These are phyloP conservation scores for Pandion haliaetus DNA, from an alignment of 2,113 vertebrate genomes.

Conservation along the genomic window DNA sequence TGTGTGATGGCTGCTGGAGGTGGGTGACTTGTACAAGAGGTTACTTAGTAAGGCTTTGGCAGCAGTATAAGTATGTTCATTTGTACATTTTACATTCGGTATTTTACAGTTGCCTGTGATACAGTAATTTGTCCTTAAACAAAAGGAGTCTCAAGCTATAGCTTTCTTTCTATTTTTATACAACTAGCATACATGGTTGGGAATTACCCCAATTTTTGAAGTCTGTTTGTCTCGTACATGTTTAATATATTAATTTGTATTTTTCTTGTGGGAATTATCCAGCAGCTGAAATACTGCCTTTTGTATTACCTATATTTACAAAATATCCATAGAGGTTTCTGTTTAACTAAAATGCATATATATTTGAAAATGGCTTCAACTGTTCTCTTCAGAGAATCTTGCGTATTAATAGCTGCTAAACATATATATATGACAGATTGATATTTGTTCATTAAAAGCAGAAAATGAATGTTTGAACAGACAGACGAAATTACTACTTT, in stretches of 20 bases:
- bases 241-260: background rate
- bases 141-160: background rate
- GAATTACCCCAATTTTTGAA: background rate
- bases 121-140: background rate
- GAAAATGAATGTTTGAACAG: background rate
- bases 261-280: background rate
- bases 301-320: background rate
- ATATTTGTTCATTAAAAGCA: background rate
- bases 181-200: background rate
- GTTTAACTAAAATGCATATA: background rate
- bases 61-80: background rate
- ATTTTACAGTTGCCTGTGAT: background rate
- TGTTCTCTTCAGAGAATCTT: background rate
- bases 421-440: background rate
- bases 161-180: background rate
- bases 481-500: background rate
- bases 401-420: background rate
- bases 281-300: background rate
- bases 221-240: background rate
- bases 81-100: background rate
- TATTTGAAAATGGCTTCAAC: background rate
- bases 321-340: background rate
- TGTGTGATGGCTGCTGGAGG: background rate
- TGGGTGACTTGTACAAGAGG: background rate
- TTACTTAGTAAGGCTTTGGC: background rate